phyloP scores from a whole-genome alignment of 2,888 invertebrate species.

The Sarcophaga rosellei region DNA sequence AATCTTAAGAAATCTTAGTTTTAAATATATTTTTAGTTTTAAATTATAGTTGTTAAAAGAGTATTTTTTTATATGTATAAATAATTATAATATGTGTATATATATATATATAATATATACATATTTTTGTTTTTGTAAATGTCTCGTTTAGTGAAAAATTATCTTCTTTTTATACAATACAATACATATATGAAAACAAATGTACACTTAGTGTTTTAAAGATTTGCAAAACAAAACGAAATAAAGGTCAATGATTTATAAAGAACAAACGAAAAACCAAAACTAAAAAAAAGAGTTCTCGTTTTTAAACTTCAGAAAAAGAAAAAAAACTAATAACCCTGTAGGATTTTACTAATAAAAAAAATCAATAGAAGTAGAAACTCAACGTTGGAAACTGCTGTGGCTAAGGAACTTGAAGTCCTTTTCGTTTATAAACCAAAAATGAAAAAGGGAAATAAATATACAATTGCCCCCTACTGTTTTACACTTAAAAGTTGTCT shows the following conservation, averaged over 20 bases:
- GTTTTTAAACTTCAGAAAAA: not conserved
- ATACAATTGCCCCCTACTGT: not conserved
- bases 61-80: conserved; percentile 35
- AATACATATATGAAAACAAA: conserved; percentile 21
- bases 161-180: conserved; percentile 34
- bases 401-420: not conserved
- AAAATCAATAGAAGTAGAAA: not conserved
- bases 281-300: conserved; percentile 31
- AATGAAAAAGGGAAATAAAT: not conserved
- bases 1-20: conserved; percentile 69
- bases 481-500: conserved; percentile 41
- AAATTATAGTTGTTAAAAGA: conserved; percentile 50
- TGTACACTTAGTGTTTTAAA: conserved; percentile 66
- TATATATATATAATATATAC: conserved; percentile 28
- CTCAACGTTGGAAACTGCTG: conserved; percentile 42
- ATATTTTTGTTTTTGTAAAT: conserved; percentile 50
- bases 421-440: not conserved
- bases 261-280: conserved; percentile 53
- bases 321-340: not conserved
- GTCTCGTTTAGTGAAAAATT: conserved; percentile 54
- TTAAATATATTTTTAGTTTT: conserved; percentile 42
- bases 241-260: conserved; percentile 79
- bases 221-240: conserved; percentile 69
- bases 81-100: conserved; percentile 6
- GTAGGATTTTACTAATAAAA: conserved; percentile 33